Percentiles rank a stretch among this genome's conserved stretches.
phyloP scores from a whole-genome alignment of 1,140 invertebrate species.

The Caenorhabditis briggsae region DNA sequence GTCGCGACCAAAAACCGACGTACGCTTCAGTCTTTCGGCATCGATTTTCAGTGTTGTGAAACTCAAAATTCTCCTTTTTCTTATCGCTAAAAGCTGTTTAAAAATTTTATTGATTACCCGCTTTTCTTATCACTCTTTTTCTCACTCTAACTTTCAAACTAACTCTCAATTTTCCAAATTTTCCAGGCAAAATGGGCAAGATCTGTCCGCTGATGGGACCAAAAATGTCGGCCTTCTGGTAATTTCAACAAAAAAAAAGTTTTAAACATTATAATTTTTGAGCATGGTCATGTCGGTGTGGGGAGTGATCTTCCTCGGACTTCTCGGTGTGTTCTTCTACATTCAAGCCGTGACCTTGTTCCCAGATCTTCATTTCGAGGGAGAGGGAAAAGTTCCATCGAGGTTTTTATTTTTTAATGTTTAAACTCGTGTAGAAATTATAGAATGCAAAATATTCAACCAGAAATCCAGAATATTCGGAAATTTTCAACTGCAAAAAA shows the following conservation, averaged over 20 bases:
- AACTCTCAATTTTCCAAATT: constrained; percentile 28
- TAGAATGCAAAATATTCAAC: neutral
- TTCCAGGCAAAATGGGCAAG: constrained; percentile 70
- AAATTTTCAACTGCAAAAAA: neutral
- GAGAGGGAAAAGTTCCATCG: constrained; percentile 60
- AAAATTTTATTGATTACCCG: neutral
- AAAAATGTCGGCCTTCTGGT: constrained; percentile 78
- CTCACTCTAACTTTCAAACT: neutral
- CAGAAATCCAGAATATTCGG: too few species aligned
- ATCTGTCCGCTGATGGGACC: constrained; percentile 76
- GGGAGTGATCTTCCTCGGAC: constrained; percentile 77
- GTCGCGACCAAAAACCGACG: constrained; percentile 28
- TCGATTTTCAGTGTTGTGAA: neutral
- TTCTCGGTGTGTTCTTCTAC: constrained; percentile 77
- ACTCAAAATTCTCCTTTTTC: neutral
- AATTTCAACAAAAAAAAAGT: constrained; percentile 52
- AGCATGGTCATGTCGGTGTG: constrained; percentile 78
- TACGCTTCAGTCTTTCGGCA: neutral
- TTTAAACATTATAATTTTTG: constrained; percentile 50
- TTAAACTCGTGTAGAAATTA: neutral
- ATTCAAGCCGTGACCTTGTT: constrained; percentile 76
- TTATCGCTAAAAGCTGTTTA: neutral
- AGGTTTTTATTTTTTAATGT: constrained; percentile 21
- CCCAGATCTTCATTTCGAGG: constrained; percentile 73
- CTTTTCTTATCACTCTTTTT: constrained; percentile 5